Evolutionary conservation across 1,140 invertebrate genomes (phyloP).

Genomic region (Neotoxoptera formosana): DNA sequence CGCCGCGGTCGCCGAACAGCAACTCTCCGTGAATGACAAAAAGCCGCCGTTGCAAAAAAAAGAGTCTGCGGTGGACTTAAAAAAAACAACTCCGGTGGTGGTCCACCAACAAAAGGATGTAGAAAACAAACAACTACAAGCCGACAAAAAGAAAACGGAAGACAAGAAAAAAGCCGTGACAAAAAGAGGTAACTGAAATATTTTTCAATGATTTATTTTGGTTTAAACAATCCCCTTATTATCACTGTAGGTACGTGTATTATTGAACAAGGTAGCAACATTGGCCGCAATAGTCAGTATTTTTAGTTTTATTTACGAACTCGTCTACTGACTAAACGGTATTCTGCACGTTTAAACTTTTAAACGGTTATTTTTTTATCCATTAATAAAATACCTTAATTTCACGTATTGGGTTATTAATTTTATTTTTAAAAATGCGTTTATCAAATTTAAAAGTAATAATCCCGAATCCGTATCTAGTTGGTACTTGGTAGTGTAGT

Average conservation of each 20-base stretch:
- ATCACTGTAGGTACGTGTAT: neutral
- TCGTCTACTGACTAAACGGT: no score
- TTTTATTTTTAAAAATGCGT: neutral
- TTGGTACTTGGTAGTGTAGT: neutral
- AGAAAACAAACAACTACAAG: neutral
- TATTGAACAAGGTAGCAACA: neutral
- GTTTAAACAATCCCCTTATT: neutral
- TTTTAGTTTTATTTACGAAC: neutral
- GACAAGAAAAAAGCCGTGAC: slow-evolving; percentile 42
- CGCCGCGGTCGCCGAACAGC: neutral
- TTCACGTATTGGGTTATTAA: neutral
- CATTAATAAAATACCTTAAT: no score
- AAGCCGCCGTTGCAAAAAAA: slow-evolving; percentile 46
- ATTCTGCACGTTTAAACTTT: no score
- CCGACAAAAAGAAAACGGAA: slow-evolving; percentile 31
- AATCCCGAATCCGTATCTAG: neutral
- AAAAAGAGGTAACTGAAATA: slow-evolving; percentile 46
- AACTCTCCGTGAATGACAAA: slow-evolving; percentile 24
- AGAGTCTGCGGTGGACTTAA: neutral
- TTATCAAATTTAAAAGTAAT: neutral
- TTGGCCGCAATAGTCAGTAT: neutral
- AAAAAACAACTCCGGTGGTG: neutral
- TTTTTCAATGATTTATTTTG: neutral
- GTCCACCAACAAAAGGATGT: neutral
- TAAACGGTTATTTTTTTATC: no score